Base-by-base conservation (phyloP, 2,113 vertebrate species). In the Microtus oregoni region DNA sequence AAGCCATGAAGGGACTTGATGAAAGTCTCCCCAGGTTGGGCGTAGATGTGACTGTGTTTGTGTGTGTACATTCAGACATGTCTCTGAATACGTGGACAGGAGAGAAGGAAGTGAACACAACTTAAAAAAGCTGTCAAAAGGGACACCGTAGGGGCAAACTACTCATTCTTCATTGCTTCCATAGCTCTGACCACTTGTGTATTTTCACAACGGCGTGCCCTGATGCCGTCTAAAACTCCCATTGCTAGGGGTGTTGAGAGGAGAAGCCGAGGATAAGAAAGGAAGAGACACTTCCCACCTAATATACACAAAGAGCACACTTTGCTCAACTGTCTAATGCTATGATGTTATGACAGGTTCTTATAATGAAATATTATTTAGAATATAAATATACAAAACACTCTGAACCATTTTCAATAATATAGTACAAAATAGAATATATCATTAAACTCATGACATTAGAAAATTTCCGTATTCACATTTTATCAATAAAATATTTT, bases 351-450 rank as follows among this genome's bases (percentile, higher is more conserved):
- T 2, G 38, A 63, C 1, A 58, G 32, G 41, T 24, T n/a, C 81
- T 67, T 47, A 50, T 20, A 73, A 67, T 68, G 61, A 86, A 92
- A 65, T 86, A 88, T 41, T 44, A 67, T 22, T 13, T 1, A 77
- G 75, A 32, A 50, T 1, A 85, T 41, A 86, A 73, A 61, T 41
- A 72, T 68, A 55, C 67, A 76, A 86, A 17, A 68, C 5, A 44
- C 86, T 89, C 44, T 44, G 47, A 88, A 38, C 22, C 44, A 83
- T 30, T 93, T 94, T 89, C 81, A 96, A 78, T 79, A 63, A 82
- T 73, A 73, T 3, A 44, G 73, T 65, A 83, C 7, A 88, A 82
- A 94, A 47, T 50, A 76, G 41, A 90, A 90, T 44, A 28, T 65
- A 63, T n/a, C 35, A 86, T 89, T 26, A 50, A 41, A 75, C 22